phyloP scores from a whole-genome alignment of 2,113 vertebrate genomes.

The Columba janthina region DNA sequence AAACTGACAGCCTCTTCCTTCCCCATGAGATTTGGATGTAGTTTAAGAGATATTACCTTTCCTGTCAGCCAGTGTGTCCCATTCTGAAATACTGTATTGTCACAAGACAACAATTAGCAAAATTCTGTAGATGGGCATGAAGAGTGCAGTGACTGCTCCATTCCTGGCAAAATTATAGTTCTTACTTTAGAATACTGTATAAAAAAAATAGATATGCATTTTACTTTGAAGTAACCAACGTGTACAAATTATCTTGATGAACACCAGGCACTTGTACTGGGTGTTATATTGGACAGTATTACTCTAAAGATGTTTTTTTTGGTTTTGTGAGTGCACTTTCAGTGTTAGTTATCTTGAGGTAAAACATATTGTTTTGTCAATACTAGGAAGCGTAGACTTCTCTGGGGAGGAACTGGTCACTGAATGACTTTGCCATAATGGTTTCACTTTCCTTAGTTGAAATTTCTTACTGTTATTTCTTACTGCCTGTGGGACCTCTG shows the following conservation, averaged over 20 bases:
- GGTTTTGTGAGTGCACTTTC: background rate
- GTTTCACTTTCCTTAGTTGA: background rate
- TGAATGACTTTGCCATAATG: background rate
- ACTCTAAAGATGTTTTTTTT: background rate
- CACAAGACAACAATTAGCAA: background rate
- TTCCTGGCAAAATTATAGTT: background rate
- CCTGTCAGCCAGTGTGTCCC: background rate
- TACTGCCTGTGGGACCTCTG: background rate
- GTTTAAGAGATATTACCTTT: background rate
- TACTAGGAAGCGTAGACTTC: background rate
- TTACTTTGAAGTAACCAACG: background rate
- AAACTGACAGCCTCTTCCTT: background rate
- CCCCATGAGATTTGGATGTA: background rate
- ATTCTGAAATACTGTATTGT: background rate
- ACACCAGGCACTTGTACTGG: rapidly evolving
- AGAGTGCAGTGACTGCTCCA: background rate
- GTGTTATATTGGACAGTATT: background rate
- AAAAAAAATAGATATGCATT: background rate
- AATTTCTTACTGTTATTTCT: background rate
- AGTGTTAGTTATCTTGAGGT: background rate
- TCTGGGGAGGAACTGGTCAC: background rate
- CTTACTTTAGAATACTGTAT: background rate
- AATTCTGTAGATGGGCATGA: rapidly evolving
- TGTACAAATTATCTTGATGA: background rate
- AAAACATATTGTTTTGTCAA: background rate